A percentile compares a stretch with the other conserved stretches of the same genome.
Evolutionary conservation across 2,797 vertebrate genomes (phyloP).

Genomic region (Enoplosus armatus): DNA sequence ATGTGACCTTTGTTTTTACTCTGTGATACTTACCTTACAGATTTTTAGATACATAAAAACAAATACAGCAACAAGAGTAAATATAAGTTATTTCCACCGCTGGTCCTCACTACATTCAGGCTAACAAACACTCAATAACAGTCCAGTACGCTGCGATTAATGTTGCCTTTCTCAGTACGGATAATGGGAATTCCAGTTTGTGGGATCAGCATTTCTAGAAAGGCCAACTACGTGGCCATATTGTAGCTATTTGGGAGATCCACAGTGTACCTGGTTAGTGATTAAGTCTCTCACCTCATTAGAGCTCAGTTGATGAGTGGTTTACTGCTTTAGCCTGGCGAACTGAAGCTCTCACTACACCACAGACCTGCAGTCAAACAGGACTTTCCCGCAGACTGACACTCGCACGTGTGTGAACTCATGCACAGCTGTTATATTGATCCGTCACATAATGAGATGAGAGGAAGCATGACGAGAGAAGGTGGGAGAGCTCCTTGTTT

Average conservation of each 20-base stretch:
- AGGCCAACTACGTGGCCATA: background rate
- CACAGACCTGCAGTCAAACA: slow-evolving; percentile 11
- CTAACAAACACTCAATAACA: background rate
- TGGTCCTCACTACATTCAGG: background rate
- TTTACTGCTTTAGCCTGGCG: slow-evolving; percentile 27
- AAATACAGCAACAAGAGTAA: too few species aligned
- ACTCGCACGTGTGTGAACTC: background rate
- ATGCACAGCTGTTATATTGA: slow-evolving; percentile 33
- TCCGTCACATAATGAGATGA: slow-evolving; percentile 7
- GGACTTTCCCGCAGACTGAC: slow-evolving; percentile 2
- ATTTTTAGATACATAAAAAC: too few species aligned
- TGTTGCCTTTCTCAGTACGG: slow-evolving; percentile 7
- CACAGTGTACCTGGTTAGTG: slow-evolving; percentile 52
- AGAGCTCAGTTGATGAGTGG: slow-evolving; percentile 32
- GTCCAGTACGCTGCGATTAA: background rate
- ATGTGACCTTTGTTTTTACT: too few species aligned
- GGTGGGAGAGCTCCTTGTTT: background rate
- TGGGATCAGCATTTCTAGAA: slow-evolving; percentile 34
- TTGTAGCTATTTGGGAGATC: slow-evolving; percentile 21
- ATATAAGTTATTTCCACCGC: too few species aligned
- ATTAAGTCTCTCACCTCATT: slow-evolving; percentile 51
- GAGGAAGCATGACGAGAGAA: background rate
- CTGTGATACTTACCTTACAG: too few species aligned
- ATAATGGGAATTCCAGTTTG: slow-evolving; percentile 38
- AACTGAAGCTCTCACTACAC: background rate